Evolutionary conservation across 2,888 invertebrate genomes (phyloP).

Genomic region (Helicoverpa assulta): DNA sequence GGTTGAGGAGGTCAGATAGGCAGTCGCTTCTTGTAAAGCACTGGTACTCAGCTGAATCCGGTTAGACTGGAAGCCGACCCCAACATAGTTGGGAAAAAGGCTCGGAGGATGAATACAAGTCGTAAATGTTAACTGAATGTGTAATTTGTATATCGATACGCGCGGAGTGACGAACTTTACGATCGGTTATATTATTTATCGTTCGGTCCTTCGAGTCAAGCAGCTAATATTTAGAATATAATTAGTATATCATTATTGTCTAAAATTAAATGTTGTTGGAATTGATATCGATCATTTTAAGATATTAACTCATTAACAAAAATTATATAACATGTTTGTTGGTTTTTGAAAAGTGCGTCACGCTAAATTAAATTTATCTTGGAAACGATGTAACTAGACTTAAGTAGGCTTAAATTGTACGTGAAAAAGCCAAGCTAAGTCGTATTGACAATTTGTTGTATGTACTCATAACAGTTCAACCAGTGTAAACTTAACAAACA

Average conservation of each 20-base stretch:
- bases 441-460: slow-evolving; percentile 36
- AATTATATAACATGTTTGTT: slow-evolving; percentile 57
- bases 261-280: slow-evolving; percentile 73
- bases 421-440: slow-evolving; percentile 28
- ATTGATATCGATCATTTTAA: slow-evolving; percentile 68
- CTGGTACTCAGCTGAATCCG: too few relatives aligned
- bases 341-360: slow-evolving; percentile 47
- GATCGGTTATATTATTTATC: slow-evolving; percentile 18
- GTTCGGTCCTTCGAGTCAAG: slow-evolving; percentile 24
- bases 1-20: too few relatives aligned
- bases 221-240: slow-evolving; percentile 31
- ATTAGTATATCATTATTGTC: slow-evolving; percentile 36
- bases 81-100: too few relatives aligned
- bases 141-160: slow-evolving; percentile 27
- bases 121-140: slow-evolving; percentile 14
- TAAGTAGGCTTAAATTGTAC: slow-evolving; percentile 50
- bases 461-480: slow-evolving; percentile 59
- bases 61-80: too few relatives aligned
- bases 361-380: slow-evolving; percentile 42
- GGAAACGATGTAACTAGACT: slow-evolving; percentile 34
- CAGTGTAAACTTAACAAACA: slow-evolving; percentile 70
- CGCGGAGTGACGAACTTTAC: slow-evolving; percentile 12
- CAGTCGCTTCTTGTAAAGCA: too few relatives aligned
- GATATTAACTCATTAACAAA: slow-evolving; percentile 54
- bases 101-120: too few relatives aligned